Evolutionary conservation across 2,797 vertebrate genomes (phyloP).

Genomic region (Chelidonichthys spinosus): DNA sequence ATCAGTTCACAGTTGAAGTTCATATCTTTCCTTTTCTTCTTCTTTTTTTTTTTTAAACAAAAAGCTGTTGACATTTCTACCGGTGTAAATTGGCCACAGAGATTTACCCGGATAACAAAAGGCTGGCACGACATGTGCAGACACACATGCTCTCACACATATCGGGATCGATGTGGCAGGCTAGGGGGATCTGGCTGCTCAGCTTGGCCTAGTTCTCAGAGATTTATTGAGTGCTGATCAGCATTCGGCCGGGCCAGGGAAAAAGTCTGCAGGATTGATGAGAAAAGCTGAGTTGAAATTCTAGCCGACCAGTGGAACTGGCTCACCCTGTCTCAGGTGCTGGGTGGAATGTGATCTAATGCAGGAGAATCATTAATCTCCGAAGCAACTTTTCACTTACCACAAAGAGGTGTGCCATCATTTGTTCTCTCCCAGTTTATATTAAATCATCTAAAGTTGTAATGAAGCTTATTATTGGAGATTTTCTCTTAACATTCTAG

Average conservation of each 20-base stretch:
- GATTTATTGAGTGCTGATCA: slow-evolving; percentile 82
- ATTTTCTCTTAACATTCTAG: slow-evolving; percentile 35
- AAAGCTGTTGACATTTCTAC: slow-evolving; percentile 7
- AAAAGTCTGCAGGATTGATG: slow-evolving; percentile 80
- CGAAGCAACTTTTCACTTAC: slow-evolving; percentile 29
- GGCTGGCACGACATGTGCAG: slow-evolving; percentile 26
- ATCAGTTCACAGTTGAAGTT: neutral
- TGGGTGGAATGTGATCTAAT: slow-evolving; percentile 55
- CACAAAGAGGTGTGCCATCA: slow-evolving; percentile 19
- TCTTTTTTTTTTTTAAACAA: slow-evolving; percentile 1
- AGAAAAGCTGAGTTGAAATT: slow-evolving; percentile 75
- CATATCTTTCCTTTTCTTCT: neutral
- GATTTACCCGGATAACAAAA: slow-evolving; percentile 52
- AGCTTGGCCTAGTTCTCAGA: slow-evolving; percentile 81
- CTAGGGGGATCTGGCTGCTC: slow-evolving; percentile 66
- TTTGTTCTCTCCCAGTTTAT: slow-evolving; percentile 26
- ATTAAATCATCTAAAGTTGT: slow-evolving; percentile 32
- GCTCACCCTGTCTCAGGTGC: slow-evolving; percentile 60
- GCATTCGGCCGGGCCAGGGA: slow-evolving; percentile 69
- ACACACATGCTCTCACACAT: slow-evolving; percentile 37
- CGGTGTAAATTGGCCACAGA: slow-evolving; percentile 41
- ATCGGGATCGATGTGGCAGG: slow-evolving; percentile 68
- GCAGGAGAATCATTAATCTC: slow-evolving; percentile 49
- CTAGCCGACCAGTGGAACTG: slow-evolving; percentile 57
- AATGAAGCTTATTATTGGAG: slow-evolving; percentile 17